Evolutionary conservation across 2,113 vertebrate genomes (phyloP), one percentile per base, ranked within the genome.

Genomic region (Platysternon megacephalum): DNA sequence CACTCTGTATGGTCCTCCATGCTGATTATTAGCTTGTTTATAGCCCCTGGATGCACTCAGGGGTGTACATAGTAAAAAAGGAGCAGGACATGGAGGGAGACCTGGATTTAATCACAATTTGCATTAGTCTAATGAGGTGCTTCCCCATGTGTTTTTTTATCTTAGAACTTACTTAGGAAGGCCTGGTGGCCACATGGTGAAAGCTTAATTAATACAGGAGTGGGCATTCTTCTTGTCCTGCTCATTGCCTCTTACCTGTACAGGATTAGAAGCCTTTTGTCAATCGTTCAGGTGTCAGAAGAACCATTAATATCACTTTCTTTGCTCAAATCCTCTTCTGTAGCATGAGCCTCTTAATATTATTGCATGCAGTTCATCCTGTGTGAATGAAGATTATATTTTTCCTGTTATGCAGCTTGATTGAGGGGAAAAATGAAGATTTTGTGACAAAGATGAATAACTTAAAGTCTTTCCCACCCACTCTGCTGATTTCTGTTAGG

Each of bases 401-500:
- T 96, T 90, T 95, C 35, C 53, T 93, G 53, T 76, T 44, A 93
- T 32, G 82, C 28, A 88, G 8, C 90, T 93, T 95, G 26, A 95
- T 78, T 79, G 61, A 83, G 11, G n/a, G 56, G 39, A 14, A 8
- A 53, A 81, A 87, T 1, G 53, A 90, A 44, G 12, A 86, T 91
- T 95, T 95, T 52, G 65, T 96, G 52, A 93, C 48, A 96, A 93
- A 83, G 83, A 89, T 78, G 61, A 92, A 95, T 91, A 85, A 97
- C 90, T 96, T 93, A 96, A 95, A 96, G 87, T 52, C 1, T 96
- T 97, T 93, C 14, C 55, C 55, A 74, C 55, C 79, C 42, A 48
- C 76, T 94, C 82, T 79, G 94, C 76, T 97, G 91, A 92, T 97
- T 97, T 98, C 24, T 96, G 93, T 96, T 97, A 97, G 79, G 91